A percentile compares a stretch with the other conserved stretches of the same genome.
Conservation (phyloP, 2,113 vertebrate species). For the Tamias sibiricus region DNA sequence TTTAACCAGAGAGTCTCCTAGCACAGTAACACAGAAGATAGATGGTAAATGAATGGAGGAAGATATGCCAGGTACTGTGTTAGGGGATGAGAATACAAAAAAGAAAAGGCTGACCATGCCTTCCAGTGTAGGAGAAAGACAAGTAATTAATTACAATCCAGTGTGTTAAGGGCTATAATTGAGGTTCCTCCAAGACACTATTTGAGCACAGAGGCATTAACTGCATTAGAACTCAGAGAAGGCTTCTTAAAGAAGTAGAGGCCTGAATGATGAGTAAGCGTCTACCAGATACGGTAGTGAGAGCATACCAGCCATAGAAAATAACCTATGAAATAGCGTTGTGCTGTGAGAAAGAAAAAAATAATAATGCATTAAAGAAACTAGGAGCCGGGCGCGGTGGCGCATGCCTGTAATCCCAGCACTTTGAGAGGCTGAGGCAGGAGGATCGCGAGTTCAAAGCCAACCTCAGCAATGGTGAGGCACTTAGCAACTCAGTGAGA, state of each 20-base stretch:
- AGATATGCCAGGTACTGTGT: background rate
- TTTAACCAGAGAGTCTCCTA: background rate
- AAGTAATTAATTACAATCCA: conserved; percentile 1
- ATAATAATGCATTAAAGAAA: background rate
- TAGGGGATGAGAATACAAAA: background rate
- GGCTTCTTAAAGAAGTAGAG: background rate
- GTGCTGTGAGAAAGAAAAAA: background rate
- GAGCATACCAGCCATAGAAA: background rate
- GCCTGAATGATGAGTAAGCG: background rate
- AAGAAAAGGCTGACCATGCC: background rate
- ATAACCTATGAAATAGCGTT: background rate
- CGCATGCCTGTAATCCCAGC: too few relatives aligned
- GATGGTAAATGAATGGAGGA: background rate
- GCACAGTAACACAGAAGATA: background rate
- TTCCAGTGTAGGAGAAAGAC: background rate
- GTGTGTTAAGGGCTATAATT: background rate
- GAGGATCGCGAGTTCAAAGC: too few relatives aligned
- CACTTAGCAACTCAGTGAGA: too few relatives aligned
- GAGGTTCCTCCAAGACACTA: background rate
- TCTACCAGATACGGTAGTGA: background rate
- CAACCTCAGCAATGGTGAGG: too few relatives aligned
- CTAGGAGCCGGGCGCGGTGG: too few relatives aligned
- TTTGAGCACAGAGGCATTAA: conserved; percentile 25
- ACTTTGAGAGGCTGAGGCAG: too few relatives aligned
- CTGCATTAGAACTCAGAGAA: conserved; percentile 30